Evolutionary conservation across 2,113 vertebrate species (phyloP), one percentile per base, ranked within the genome.

Genomic region (Casuarius casuarius): DNA sequence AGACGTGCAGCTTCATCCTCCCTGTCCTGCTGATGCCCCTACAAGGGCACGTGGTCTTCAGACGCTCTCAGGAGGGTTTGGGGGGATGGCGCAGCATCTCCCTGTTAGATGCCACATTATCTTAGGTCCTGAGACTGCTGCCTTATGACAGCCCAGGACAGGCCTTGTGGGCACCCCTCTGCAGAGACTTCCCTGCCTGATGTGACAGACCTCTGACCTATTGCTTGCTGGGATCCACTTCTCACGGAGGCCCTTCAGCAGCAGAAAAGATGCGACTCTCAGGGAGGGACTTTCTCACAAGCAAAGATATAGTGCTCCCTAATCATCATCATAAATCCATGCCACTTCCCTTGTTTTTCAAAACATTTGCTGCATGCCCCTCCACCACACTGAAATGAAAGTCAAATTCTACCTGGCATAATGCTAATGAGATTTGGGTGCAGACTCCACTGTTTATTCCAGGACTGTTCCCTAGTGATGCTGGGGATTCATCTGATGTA

Each of bases 41-140:
- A 51, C 52, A 46, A 87, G 76, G 38, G 9, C 17, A 5, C 0
- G 0, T 5, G 3, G 40, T 58, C 48, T 76, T 63, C 8, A 2
- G 33, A 44, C 2, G 8, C 7, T 15, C 44, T 66, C 19, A 0
- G 0, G 35, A n/a, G 28, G 86, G 21, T 28, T 18, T 63, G 48
- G 11, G 40, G 46, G 56, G 56, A 59, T 33, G 31, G 56, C 31
- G 31, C 29, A 19, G 56, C 56, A 33, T 59, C 56, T 59, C 56
- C 10, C 56, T 59, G 56, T 31, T 31, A 59, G 56, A 33, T 59
- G 29, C 56, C 56, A 33, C 17, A 3, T 59, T 33, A 59, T 33
- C 56, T 59, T 18, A 18, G 56, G 17, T 33, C 56, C 56, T 59
- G 56, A 33, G 56, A 59, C 56, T 33, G 31, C 29, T 33, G 31